Base-by-base conservation (phyloP, 2,888 invertebrate genomes). In the Zonitis immaculata region DNA sequence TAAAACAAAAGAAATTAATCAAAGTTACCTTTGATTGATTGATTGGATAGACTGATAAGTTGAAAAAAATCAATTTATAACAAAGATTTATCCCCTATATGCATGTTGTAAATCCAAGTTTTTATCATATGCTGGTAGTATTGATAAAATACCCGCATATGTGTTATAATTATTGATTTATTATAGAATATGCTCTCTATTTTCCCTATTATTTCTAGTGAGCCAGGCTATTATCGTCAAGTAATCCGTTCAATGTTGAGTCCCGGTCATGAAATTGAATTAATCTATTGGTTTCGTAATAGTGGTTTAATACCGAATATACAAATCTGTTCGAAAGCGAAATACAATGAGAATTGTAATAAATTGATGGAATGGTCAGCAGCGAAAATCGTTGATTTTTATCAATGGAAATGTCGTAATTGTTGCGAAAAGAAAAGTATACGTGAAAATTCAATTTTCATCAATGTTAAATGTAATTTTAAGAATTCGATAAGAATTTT, bases 391-490 rank as follows among this genome's bases (percentile, higher is more conserved):
- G 70, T 79, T 12, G 58, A 59, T 47, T 54, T 56, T 59, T 80
- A 77, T 58, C 77, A 77, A 56, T 81, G 81, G 80, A 69, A 73
- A 7, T 82, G 81, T 59, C 66, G 67, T 0, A 68, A 69, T 8
- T 81, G 81, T 59, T 64, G 68, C 9, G 74, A 72, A 44, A 79
- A 77, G 64, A 73, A 74, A 48, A 73, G 77, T 0, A 78, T 81
- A 35, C 69, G 80, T 51, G 77, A 78, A 11, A 70, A 76, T 49
- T 84, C 86, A 0, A 82, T 85, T 63, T 84, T 86, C 66, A 73
- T 79, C n/a, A 77, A 81, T 42, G 71, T 85, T 12, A 83, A 82
- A 61, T 86, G 86, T 67, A 82, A 82, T 51, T 74, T 86, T 45
- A 77, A 81, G 56, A 80, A 82, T 66, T 77, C 80, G 42, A 72